Evolutionary conservation across 2,113 vertebrate genomes (phyloP).

Genomic region (Marmota flaviventris): DNA sequence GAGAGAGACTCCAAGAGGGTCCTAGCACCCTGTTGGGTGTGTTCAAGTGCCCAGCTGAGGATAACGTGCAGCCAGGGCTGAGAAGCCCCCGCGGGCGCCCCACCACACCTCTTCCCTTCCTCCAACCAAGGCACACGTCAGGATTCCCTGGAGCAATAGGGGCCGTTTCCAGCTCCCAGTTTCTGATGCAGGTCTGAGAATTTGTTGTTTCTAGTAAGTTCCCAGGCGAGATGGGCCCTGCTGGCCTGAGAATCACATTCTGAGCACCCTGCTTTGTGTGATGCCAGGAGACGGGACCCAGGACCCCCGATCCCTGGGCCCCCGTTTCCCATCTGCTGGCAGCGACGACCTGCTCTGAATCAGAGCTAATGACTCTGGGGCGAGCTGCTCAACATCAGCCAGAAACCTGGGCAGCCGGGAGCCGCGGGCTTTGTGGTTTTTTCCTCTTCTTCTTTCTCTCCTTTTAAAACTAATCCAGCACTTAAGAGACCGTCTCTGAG

Average conservation of each 20-base stretch:
- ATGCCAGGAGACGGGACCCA: neutral
- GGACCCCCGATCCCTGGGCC: neutral
- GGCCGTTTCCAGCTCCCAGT: neutral
- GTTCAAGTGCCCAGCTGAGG: neutral
- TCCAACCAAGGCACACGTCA: neutral
- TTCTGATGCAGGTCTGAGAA: neutral
- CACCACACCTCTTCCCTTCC: neutral
- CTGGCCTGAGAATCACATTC: neutral
- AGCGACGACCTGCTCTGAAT: neutral
- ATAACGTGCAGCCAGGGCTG: too few species aligned
- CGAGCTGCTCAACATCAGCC: neutral
- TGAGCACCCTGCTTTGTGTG: neutral
- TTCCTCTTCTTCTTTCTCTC: neutral
- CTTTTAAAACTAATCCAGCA: constrained; percentile 43
- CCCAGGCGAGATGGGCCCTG: neutral
- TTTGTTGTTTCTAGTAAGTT: neutral
- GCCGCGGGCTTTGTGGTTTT: neutral
- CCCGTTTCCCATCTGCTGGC: neutral
- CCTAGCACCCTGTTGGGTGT: fast-evolving
- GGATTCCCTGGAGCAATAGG: neutral
- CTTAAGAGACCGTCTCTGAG: neutral
- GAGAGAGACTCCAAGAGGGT: too few species aligned
- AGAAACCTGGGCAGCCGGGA: neutral
- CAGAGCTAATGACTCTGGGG: neutral
- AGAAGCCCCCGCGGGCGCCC: neutral